Conservation (phyloP, 2,888 invertebrate species). For the Andricus quercusramuli region DNA sequence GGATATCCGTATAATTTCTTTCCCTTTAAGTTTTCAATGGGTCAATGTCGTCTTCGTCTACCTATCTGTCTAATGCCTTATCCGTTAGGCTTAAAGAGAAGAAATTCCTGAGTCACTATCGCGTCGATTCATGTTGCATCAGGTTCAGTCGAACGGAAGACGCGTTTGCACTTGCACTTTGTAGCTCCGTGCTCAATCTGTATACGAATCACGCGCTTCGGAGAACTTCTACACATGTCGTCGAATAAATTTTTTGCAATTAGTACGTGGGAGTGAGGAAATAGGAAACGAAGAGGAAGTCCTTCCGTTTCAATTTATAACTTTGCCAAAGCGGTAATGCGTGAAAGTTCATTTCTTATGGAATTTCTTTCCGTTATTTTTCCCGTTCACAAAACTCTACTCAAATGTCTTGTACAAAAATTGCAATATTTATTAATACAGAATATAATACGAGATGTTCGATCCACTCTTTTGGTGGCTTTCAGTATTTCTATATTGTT, state of each 20-base stretch:
- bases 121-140: conserved; percentile 12
- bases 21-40: neutral
- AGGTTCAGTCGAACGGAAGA: conserved; percentile 13
- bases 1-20: conserved; percentile 10
- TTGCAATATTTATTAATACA: neutral
- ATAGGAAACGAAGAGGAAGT: conserved; percentile 24
- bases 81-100: neutral
- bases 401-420: neutral
- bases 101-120: conserved; percentile 21
- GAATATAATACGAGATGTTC: neutral
- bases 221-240: conserved; percentile 18
- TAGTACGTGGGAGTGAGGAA: conserved; percentile 12
- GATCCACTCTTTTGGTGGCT: too few species aligned
- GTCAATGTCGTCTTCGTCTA: conserved; percentile 23
- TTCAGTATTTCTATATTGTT: too few species aligned
- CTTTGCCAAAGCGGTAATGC: neutral
- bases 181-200: neutral
- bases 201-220: conserved; percentile 20
- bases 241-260: neutral
- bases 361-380: neutral
- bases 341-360: neutral
- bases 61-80: conserved; percentile 6
- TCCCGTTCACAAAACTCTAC: neutral
- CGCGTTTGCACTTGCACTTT: conserved; percentile 21
- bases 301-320: conserved; percentile 19